These are phyloP conservation scores for Drosophila melanica DNA, from an alignment of 1,140 invertebrate species.

Conservation along the genomic window DNA sequence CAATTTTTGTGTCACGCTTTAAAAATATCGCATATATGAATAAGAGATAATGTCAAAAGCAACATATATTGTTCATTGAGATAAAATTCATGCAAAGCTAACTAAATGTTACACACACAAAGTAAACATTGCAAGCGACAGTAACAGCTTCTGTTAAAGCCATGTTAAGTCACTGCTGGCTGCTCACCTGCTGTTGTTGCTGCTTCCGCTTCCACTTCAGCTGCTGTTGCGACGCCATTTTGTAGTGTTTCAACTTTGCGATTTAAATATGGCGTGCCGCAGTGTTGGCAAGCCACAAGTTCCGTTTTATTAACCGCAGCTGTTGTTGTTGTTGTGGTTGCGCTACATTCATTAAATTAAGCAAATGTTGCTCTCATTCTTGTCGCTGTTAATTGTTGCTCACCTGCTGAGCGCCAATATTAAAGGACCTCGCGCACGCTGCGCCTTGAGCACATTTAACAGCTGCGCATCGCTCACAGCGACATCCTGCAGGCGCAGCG, in stretches of 20 bases:
- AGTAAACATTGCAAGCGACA: not conserved
- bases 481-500: constrained; percentile 69
- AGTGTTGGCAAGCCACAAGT: constrained; percentile 52
- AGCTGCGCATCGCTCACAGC: constrained; percentile 64
- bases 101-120: not conserved
- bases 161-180: not conserved
- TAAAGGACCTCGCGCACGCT: constrained; percentile 67
- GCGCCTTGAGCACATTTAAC: constrained; percentile 61
- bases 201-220: not conserved
- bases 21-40: no score
- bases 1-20: no score
- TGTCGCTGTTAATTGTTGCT: constrained; percentile 29
- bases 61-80: no score
- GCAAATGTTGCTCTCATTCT: constrained; percentile 2
- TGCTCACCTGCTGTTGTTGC: constrained; percentile 44
- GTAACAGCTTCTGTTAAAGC: not conserved
- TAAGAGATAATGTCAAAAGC: no score
- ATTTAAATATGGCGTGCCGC: constrained; percentile 62
- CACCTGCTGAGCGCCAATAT: constrained; percentile 78
- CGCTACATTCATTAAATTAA: constrained; percentile 43
- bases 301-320: not conserved
- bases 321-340: constrained; percentile 7
- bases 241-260: constrained; percentile 27
- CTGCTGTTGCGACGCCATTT: constrained; percentile 29
- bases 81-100: not conserved